Evolutionary conservation across 2,113 vertebrate species (phyloP).

Genomic region (Etia nguti): DNA sequence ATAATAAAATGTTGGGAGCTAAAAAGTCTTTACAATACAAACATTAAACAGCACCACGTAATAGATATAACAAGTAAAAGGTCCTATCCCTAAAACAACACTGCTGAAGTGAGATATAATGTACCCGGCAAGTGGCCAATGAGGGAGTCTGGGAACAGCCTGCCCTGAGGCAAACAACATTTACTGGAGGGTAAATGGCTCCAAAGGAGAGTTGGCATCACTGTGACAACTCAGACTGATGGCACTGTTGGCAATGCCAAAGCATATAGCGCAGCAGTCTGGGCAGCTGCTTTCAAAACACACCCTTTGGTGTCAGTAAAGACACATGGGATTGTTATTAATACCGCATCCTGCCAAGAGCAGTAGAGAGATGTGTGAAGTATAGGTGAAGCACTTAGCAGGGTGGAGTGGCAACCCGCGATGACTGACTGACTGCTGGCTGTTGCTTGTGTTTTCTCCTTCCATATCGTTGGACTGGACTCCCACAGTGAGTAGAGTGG

Average conservation of each 20-base stretch:
- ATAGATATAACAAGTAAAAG: slow-evolving; percentile 8
- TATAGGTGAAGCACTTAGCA: background rate
- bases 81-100: background rate
- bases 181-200: background rate
- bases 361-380: background rate
- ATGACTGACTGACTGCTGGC: background rate
- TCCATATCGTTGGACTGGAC: background rate
- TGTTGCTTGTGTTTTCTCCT: background rate
- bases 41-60: background rate
- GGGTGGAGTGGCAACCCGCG: background rate
- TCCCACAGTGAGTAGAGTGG: slow-evolving; percentile 4
- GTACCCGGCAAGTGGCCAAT: background rate
- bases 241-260: background rate
- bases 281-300: background rate
- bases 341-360: background rate
- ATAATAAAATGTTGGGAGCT: background rate
- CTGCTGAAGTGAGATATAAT: slow-evolving; percentile 1
- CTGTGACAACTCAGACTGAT: background rate
- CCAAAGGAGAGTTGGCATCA: background rate
- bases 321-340: background rate
- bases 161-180: background rate
- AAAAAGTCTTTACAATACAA: background rate
- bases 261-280: background rate
- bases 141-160: background rate
- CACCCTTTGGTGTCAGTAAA: background rate